Percentiles rank a stretch among this genome's conserved stretches.
Conservation (phyloP, 2,113 vertebrate species). For the Rousettus leschenaultii region DNA sequence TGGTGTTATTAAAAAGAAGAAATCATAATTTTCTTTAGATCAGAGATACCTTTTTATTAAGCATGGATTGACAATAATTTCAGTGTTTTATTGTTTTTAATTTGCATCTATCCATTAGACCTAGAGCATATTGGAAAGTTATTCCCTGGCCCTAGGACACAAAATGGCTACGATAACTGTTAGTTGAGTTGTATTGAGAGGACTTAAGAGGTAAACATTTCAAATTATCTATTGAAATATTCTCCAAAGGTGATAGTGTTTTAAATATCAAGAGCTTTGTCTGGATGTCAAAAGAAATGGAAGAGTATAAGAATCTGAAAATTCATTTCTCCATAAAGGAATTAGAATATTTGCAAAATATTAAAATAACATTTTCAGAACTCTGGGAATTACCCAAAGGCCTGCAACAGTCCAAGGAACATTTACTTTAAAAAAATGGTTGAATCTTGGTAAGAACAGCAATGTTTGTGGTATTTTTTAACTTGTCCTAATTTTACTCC, state of each 20-base stretch:
- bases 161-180: neutral
- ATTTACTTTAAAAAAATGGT: neutral
- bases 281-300: neutral
- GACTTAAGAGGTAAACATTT: neutral
- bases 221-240: neutral
- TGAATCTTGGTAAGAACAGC: neutral
- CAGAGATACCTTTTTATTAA: neutral
- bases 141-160: neutral
- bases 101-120: neutral
- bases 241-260: neutral
- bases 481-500: neutral
- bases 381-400: neutral
- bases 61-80: neutral
- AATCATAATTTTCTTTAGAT: neutral
- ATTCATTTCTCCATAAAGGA: neutral
- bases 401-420: neutral
- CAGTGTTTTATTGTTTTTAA: neutral
- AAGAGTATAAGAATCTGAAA: neutral
- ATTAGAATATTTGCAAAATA: neutral
- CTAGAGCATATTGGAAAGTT: neutral
- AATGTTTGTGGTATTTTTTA: neutral
- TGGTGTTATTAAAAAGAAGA: neutral
- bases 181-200: neutral
- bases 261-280: neutral
- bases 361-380: neutral